Conservation (phyloP, 2,888 invertebrate species). For the Drosophila crucigera region DNA sequence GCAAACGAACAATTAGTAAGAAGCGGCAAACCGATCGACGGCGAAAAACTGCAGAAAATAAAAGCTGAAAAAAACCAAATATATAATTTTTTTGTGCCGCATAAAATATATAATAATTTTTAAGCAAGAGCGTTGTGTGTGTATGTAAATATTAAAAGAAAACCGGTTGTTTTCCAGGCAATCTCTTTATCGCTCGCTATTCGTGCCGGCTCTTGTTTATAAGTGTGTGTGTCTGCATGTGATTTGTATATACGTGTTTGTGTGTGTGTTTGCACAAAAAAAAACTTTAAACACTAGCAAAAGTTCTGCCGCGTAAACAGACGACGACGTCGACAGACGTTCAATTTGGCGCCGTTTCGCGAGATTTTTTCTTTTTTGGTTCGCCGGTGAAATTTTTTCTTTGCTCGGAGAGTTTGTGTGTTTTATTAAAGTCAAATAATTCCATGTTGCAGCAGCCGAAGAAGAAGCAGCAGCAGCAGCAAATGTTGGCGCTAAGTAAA, state of each 20-base stretch:
- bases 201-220: constrained; percentile 56
- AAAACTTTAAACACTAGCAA: constrained; percentile 33
- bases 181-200: constrained; percentile 33
- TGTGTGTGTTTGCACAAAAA: constrained; percentile 35
- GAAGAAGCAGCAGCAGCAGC: constrained; percentile 43
- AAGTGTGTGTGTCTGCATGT: constrained; percentile 40
- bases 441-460: constrained; percentile 18
- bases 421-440: constrained; percentile 23
- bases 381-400: constrained; percentile 62
- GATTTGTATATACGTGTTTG: constrained; percentile 21
- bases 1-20: constrained; percentile 53
- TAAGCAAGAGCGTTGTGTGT: constrained; percentile 22
- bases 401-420: constrained; percentile 2
- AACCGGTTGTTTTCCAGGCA: constrained; percentile 46
- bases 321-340: constrained; percentile 64
- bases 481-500: constrained; percentile 45
- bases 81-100: constrained; percentile 20
- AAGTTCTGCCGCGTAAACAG: constrained; percentile 76
- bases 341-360: constrained; percentile 73
- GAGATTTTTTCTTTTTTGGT: constrained; percentile 32
- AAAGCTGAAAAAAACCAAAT: constrained; percentile 32
- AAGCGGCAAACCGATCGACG: constrained; percentile 52
- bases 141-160: constrained; percentile 42
- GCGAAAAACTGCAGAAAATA: constrained; percentile 47
- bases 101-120: constrained; percentile 40